Conservation (phyloP, 2,888 invertebrate species). For the Cyclophora punctaria region DNA sequence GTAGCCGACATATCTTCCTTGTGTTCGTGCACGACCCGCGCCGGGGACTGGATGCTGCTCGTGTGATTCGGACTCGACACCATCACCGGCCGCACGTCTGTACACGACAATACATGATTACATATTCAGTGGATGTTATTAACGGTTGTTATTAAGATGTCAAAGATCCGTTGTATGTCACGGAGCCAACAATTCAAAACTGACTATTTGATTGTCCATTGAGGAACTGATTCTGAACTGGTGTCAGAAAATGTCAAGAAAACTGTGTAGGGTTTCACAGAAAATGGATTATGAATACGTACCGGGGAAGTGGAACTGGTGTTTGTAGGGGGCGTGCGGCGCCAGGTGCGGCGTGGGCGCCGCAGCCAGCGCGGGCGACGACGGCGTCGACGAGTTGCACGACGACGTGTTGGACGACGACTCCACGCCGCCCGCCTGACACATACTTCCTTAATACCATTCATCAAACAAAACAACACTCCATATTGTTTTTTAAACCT, state of each 20-base stretch:
- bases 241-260: too few species aligned
- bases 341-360: conserved; percentile 69
- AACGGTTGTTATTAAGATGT: too few species aligned
- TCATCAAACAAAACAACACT: too few species aligned
- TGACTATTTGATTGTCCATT: too few species aligned
- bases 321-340: conserved; percentile 53
- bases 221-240: too few species aligned
- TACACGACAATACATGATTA: conserved; percentile 1
- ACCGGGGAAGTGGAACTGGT: conserved; percentile 89
- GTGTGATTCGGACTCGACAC: conserved; percentile 55
- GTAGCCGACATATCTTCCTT: conserved; percentile 51
- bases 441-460: too few species aligned
- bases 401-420: conserved; percentile 96
- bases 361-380: conserved; percentile 88
- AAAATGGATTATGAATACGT: conserved; percentile 9
- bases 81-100: conserved; percentile 49
- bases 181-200: too few species aligned
- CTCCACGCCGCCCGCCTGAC: conserved; percentile 78
- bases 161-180: too few species aligned
- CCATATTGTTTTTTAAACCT: too few species aligned
- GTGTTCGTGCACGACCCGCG: conserved; percentile 31
- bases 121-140: too few species aligned
- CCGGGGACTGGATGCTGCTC: conserved; percentile 40
- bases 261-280: too few species aligned
- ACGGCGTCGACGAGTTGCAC: conserved; percentile 97